A percentile compares a stretch with the other conserved stretches of the same genome.
Conservation (phyloP, 2,888 invertebrate species). For the Timema podura region DNA sequence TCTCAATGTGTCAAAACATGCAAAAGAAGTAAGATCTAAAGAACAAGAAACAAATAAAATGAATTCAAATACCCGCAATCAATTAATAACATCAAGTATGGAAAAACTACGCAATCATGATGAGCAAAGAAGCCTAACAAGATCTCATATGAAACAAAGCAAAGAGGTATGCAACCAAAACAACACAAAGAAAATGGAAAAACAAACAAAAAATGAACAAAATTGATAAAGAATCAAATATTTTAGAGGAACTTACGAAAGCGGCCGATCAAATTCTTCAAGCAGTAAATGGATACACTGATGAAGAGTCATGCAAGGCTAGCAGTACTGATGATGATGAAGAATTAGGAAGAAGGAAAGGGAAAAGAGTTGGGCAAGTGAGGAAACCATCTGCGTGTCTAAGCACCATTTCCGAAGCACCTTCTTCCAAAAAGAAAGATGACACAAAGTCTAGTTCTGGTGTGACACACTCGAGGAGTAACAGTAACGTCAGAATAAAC, state of each 20-base stretch:
- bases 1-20: no score
- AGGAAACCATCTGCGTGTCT: constrained; percentile 22
- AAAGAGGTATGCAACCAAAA: no score
- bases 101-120: no score
- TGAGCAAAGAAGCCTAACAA: no score
- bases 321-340: constrained; percentile 43
- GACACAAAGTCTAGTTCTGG: not conserved
- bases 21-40: no score
- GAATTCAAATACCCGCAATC: no score
- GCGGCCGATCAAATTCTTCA: constrained; percentile 57
- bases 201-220: constrained; percentile 10
- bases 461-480: not conserved
- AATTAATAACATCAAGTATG: no score
- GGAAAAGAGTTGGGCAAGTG: constrained; percentile 29
- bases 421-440: constrained; percentile 3
- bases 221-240: constrained; percentile 36
- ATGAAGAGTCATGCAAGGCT: constrained; percentile 45
- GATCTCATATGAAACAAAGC: no score
- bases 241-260: constrained; percentile 54
- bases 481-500: not conserved
- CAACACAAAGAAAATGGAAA: not conserved
- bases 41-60: no score
- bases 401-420: constrained; percentile 32
- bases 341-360: constrained; percentile 41
- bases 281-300: constrained; percentile 52